phyloP scores from a whole-genome alignment of 1,140 invertebrate species.

The Portunus trituberculatus region DNA sequence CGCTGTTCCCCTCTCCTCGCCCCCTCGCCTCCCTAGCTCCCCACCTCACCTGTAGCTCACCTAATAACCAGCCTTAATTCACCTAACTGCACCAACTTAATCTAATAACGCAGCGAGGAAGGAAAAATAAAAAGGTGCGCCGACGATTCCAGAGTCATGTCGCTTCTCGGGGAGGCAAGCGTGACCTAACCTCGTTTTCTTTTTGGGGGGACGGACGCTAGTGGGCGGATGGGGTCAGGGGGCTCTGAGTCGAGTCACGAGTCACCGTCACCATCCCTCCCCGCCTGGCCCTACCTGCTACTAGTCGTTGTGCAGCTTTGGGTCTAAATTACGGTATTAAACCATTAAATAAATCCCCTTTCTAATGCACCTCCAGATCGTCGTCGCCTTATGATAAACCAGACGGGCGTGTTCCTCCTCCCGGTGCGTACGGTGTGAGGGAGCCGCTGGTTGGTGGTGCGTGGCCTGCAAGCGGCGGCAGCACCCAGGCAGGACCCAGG shows the following conservation, averaged over 20 bases:
- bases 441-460: background rate
- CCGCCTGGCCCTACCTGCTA: background rate
- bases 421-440: background rate
- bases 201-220: background rate
- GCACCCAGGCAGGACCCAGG: background rate
- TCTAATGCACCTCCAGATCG: slow-evolving; percentile 50
- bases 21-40: background rate
- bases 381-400: slow-evolving; percentile 46
- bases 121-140: background rate
- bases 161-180: background rate
- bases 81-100: slow-evolving; percentile 13
- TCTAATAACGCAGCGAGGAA: background rate
- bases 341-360: slow-evolving; percentile 52
- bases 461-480: no score
- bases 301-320: slow-evolving; percentile 1
- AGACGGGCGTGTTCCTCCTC: background rate
- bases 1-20: background rate
- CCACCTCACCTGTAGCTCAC: slow-evolving; percentile 6
- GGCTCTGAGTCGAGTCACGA: no score
- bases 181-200: background rate
- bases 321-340: slow-evolving; percentile 61
- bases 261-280: background rate
- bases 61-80: background rate
- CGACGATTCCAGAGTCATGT: background rate
- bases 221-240: background rate